phyloP scores from a whole-genome alignment of 2,113 vertebrate species.

The Poeciliopsis occidentalis region DNA sequence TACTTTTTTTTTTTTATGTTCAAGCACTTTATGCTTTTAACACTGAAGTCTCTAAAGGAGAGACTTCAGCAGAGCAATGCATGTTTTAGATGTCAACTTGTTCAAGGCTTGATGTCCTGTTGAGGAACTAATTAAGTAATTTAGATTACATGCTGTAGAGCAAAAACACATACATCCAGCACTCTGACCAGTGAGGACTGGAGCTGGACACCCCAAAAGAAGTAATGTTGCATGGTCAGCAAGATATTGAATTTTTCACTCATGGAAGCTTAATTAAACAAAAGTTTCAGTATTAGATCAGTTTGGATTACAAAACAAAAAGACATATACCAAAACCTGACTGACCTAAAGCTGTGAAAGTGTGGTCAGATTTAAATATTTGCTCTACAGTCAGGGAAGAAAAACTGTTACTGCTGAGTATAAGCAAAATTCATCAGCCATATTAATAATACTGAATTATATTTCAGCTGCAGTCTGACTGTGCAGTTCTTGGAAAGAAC shows the following conservation, averaged over 20 bases:
- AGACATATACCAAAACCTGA: background rate
- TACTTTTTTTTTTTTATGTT: background rate
- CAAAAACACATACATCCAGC: no score
- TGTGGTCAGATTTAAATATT: background rate
- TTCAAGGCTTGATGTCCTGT: background rate
- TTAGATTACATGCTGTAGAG: background rate
- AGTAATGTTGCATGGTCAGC: background rate
- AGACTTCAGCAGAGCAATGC: no score
- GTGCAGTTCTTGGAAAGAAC: slow-evolving; percentile 76
- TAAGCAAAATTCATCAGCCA: background rate
- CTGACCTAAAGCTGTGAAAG: background rate
- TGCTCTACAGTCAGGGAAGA: background rate
- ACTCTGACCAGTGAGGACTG: no score
- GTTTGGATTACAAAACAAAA: no score
- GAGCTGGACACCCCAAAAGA: no score
- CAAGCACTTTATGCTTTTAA: background rate
- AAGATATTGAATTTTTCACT: background rate
- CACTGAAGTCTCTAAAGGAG: background rate
- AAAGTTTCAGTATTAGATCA: no score
- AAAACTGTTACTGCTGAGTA: background rate
- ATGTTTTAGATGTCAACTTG: background rate
- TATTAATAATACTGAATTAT: slow-evolving; percentile 10
- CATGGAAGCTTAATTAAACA: no score
- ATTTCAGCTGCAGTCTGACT: slow-evolving; percentile 72
- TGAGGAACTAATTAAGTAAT: background rate